phyloP scores from a whole-genome alignment of 1,140 invertebrate genomes.

The Venturia canescens region DNA sequence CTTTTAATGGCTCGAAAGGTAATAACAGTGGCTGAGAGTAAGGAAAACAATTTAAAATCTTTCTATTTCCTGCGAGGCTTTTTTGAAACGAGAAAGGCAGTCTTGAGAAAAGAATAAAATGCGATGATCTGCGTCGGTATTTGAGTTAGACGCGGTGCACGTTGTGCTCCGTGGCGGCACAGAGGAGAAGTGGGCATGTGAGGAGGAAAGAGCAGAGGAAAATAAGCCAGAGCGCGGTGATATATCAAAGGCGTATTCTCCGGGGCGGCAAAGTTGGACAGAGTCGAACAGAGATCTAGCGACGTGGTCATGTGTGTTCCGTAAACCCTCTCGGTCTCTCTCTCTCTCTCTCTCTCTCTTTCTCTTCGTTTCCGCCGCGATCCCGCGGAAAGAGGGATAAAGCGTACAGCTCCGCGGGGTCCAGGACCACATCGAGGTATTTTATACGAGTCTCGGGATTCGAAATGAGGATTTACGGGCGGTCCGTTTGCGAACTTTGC shows the following conservation, averaged over 20 bases:
- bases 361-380: conserved; percentile 25
- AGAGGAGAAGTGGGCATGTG: conserved; percentile 7
- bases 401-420: conserved; percentile 27
- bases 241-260: conserved; percentile 62
- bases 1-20: too few species aligned
- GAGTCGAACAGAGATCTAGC: conserved; percentile 51
- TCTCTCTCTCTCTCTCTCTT: background rate
- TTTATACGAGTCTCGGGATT: conserved; percentile 77
- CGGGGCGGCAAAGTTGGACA: conserved; percentile 45
- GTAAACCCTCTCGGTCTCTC: conserved; percentile 12
- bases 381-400: conserved; percentile 50
- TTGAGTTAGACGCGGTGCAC: background rate
- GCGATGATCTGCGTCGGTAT: too few species aligned
- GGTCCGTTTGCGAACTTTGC: conserved; percentile 60
- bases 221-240: conserved; percentile 57
- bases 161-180: background rate
- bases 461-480: conserved; percentile 76
- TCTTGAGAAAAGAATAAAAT: too few species aligned
- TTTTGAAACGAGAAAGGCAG: conserved; percentile 4
- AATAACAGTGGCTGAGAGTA: background rate
- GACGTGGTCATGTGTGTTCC: background rate
- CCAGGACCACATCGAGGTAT: conserved; percentile 56
- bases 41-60: background rate
- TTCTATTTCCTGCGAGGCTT: background rate
- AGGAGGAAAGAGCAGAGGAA: conserved; percentile 28